These are phyloP conservation scores for Asobara japonica DNA, from an alignment of 1,140 invertebrate species.

Conservation along the genomic window DNA sequence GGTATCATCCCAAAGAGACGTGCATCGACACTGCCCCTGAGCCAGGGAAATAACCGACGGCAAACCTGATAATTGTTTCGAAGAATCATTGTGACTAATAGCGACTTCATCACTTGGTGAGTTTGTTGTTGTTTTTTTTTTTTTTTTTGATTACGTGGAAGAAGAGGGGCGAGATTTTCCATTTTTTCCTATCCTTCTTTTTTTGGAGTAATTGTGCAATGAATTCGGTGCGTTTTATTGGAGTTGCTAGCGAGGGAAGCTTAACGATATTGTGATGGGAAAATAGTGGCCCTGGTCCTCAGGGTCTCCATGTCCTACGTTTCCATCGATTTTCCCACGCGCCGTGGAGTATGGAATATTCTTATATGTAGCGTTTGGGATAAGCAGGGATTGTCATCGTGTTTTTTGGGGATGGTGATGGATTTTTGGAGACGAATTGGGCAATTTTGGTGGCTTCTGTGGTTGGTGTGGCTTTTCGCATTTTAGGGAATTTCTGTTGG, in stretches of 20 bases:
- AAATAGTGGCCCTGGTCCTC: not conserved
- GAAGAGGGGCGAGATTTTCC: not conserved
- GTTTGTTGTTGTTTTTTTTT: not conserved
- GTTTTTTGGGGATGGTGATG: no score
- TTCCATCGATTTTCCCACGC: conserved; percentile 26
- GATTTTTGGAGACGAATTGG: no score
- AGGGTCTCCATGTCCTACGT: conserved; percentile 1
- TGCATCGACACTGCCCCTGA: conserved; percentile 16
- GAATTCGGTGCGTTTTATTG: not conserved
- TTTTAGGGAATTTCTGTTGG: no score
- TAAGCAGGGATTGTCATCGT: no score
- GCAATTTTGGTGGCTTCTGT: not conserved
- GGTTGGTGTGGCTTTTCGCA: no score
- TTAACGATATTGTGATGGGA: not conserved
- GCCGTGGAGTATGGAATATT: not conserved
- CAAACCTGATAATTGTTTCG: conserved; percentile 17
- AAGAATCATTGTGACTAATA: not conserved
- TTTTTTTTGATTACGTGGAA: no score
- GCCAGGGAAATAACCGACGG: not conserved
- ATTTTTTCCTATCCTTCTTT: not conserved
- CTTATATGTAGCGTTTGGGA: no score
- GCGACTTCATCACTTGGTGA: not conserved
- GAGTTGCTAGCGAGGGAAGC: not conserved
- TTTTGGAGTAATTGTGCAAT: not conserved
- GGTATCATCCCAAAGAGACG: conserved; percentile 26